Percentiles rank a stretch among this genome's conserved stretches.
phyloP scores from a whole-genome alignment of 2,797 vertebrate genomes.

The Sebastiscus albofasciatus region DNA sequence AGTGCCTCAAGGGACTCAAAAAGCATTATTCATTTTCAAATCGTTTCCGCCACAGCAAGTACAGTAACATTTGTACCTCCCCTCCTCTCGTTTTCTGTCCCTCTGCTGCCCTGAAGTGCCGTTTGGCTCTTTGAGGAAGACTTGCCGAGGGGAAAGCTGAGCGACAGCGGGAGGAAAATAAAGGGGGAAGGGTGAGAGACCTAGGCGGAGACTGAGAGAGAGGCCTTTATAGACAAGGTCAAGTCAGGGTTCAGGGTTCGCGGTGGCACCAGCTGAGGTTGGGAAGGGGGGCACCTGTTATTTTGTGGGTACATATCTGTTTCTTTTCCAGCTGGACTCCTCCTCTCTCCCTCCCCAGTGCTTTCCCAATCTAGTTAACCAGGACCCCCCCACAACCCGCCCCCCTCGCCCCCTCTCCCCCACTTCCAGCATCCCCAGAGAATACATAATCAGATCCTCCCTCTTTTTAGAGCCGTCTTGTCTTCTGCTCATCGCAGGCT shows the following conservation, averaged over 20 bases:
- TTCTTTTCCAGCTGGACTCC: conserved; percentile 69
- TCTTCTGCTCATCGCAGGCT: conserved; percentile 25
- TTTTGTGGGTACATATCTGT: conserved; percentile 76
- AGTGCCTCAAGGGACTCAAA: conserved; percentile 87
- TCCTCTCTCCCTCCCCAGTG: conserved; percentile 24
- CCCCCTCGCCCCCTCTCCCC: background rate
- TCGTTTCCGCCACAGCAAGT: conserved; percentile 93
- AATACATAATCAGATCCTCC: conserved; percentile 75
- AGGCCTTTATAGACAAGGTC: conserved; percentile 90
- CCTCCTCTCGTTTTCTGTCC: conserved; percentile 43
- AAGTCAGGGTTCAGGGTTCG: conserved; percentile 88
- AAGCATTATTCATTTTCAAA: conserved; percentile 96
- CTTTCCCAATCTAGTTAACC: conserved; percentile 81
- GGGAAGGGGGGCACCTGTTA: conserved; percentile 92
- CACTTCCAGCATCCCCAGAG: conserved; percentile 44
- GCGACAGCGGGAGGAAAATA: conserved; percentile 11
- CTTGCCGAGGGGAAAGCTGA: conserved; percentile 6
- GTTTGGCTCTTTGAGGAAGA: conserved; percentile 57
- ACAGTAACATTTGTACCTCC: conserved; percentile 88
- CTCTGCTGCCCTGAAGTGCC: conserved; percentile 55
- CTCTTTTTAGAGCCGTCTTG: conserved; percentile 33
- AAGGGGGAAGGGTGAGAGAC: conserved; percentile 45
- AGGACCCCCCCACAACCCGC: conserved; percentile 21
- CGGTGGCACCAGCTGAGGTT: conserved; percentile 94
- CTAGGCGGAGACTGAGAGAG: conserved; percentile 40